Base-by-base conservation (phyloP, 2,113 vertebrate species). In the Halcyon senegalensis region DNA sequence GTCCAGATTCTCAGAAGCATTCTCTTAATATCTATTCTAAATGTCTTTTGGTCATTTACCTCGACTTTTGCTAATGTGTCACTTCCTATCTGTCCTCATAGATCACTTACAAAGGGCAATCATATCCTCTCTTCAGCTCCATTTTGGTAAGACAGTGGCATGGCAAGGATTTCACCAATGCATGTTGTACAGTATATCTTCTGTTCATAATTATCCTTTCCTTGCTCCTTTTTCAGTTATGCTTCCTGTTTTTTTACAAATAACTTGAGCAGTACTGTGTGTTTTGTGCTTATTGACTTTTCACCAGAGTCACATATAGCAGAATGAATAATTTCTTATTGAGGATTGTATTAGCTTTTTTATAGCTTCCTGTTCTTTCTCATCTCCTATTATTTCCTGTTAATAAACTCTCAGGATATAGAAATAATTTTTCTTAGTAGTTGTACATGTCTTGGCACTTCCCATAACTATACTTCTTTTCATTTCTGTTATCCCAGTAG, bases 331-430 rank as follows among this genome's bases (percentile, higher is more conserved):
- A 77, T 59, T 94, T 19, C 12, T 74, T 70, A 46, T 37, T n/a
- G 37, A 56, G 23, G 39, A 50, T 86, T 81, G 30, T 58, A 69
- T 66, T 84, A 58, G 31, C 1, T 3, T 28, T 68, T 90, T 87
- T 78, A 74, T 66, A 77, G 37, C 41, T 95, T 95, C 95, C 80
- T 91, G 39, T 62, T 93, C 83, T 91, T 84, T 62, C 58, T 89
- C 30, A 43, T 92, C 39, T 68, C 73, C 35, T 63, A 6, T 63
- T 28, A 63, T 93, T 77, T 70, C 69, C 60, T 8, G 3, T 75
- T 87, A 94, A 95, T 63, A 94, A 87, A 27, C 8, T 79, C 48
- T 46, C 48, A 89, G 33, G 28, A 67, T 78, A 50, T 33, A 70
- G 24, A 0, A n/a, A 48, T 84, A 70, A n/a, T 91, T 93, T 80